phyloP scores from a whole-genome alignment of 1,140 invertebrate genomes.

The Campoletis sonorensis region DNA sequence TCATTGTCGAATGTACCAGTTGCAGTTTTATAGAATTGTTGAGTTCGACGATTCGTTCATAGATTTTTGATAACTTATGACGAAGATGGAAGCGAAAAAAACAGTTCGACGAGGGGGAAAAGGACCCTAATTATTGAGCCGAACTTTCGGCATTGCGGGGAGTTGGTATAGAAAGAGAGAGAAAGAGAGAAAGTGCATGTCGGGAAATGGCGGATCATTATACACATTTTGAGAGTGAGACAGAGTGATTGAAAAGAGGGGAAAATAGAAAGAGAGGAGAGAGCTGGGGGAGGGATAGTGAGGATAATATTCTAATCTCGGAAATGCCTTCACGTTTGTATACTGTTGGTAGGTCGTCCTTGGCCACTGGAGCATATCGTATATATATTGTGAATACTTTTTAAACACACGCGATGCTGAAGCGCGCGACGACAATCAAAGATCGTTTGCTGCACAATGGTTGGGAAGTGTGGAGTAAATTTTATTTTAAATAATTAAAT shows the following conservation, averaged over 20 bases:
- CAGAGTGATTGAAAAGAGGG: not conserved
- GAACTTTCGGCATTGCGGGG: not conserved
- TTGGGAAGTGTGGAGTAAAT: not conserved
- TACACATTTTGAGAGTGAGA: not conserved
- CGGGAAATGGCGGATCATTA: constrained; percentile 9
- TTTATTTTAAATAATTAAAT: not conserved
- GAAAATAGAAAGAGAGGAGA: not conserved
- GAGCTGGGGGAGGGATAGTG: not conserved
- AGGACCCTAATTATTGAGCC: no score
- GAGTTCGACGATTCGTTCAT: no score
- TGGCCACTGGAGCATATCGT: constrained; percentile 11
- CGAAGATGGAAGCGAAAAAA: no score
- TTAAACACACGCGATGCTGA: not conserved
- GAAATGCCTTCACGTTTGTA: constrained; percentile 19
- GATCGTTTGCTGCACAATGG: not conserved
- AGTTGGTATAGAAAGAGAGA: not conserved
- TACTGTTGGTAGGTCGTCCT: constrained; percentile 8
- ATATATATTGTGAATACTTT: not conserved
- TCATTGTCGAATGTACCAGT: no score
- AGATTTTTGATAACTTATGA: no score
- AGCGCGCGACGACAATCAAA: not conserved
- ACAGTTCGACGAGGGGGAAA: no score
- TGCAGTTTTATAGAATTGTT: no score
- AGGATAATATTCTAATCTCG: constrained; percentile 14
- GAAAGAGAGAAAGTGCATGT: not conserved